These are phyloP conservation scores for Drosophila punjabiensis DNA, from an alignment of 1,140 invertebrate species.

Conservation along the genomic window DNA sequence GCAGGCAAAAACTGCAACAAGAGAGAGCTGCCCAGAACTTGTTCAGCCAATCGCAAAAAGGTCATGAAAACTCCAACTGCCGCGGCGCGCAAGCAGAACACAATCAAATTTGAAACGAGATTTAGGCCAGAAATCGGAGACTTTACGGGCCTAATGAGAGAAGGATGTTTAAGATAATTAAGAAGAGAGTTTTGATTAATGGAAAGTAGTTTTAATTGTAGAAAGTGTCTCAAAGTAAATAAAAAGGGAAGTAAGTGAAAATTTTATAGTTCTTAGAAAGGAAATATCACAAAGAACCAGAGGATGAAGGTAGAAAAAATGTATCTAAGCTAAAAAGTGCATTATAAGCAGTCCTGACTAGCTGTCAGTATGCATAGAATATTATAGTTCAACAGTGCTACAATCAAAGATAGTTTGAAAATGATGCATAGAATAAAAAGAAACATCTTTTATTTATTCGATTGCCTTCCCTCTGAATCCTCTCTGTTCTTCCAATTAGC, in stretches of 20 bases:
- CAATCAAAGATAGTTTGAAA: neutral
- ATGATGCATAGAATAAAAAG: neutral
- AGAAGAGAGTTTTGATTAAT: too few species aligned
- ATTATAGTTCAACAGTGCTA: too few species aligned
- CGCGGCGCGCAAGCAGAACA: conserved; percentile 6
- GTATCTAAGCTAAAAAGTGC: neutral
- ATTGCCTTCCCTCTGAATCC: neutral
- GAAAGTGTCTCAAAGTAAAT: neutral
- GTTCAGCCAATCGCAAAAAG: conserved; percentile 32
- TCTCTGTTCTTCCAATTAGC: conserved; percentile 45
- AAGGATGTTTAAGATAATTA: neutral
- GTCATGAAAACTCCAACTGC: conserved; percentile 18
- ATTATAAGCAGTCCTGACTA: too few species aligned
- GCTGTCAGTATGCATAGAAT: neutral
- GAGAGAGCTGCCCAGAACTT: conserved; percentile 1
- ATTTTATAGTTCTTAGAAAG: neutral
- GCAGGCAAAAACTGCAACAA: conserved; percentile 34
- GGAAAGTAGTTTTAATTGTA: neutral
- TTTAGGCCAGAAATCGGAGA: conserved; percentile 17
- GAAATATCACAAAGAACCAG: neutral
- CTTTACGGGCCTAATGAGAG: conserved; percentile 12
- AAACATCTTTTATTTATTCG: neutral
- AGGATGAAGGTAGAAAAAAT: neutral
- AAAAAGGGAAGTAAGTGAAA: neutral
- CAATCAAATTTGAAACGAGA: conserved; percentile 26